Evolutionary conservation across 92 coral and sea anemone genomes (phyloP), one percentile per base, ranked within the genome.

Genomic region (Galaxea fascicularis): DNA sequence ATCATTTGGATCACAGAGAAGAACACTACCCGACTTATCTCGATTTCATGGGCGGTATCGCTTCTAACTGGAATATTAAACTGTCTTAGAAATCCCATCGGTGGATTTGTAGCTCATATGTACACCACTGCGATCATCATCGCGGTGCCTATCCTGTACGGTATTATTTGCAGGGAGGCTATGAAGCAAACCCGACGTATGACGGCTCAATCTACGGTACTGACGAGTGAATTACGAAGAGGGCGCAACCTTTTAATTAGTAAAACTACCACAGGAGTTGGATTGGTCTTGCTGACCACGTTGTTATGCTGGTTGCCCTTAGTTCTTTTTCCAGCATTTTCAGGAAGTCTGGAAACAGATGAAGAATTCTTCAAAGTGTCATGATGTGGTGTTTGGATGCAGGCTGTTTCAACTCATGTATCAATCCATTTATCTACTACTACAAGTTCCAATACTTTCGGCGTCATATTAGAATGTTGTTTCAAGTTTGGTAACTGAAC

Each of bases 351-450:
- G 4, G 4, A 47, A 4, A 80, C 17, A 10, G 51, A 67, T 27
- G 65, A 21, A 13, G 49, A 54, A 0, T 22, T 77, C 15, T 10
- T n/a, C 30, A 76, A 14, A 39, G 51, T n/a, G 0, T 0, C n/a
- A n/a, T 79, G 14, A 12, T 13, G 8, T 65, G 77, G 76, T 80
- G 64, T 17, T 20, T 80, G 17, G 27, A 51, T 18, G 76, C 76
- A 0, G 29, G 46, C 0, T 80, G 75, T 5, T 24, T 28, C 52
- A 80, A 68, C 41, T 80, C 76, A 11, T 80, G 85, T 35, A 27
- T 80, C 57, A 80, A 80, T 35, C 85, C 85, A 26, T 80, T 80
- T 12, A 65, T 80, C 44, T 80, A 80, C 85, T 67, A 27, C 29
- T 66, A 25, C 71, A 65, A 47, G 76, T 66, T 69, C n/a, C 21